Evolutionary conservation across 2,113 vertebrate species (phyloP), one percentile per base, ranked within the genome.

Genomic region (Myiozetetes cayanensis): DNA sequence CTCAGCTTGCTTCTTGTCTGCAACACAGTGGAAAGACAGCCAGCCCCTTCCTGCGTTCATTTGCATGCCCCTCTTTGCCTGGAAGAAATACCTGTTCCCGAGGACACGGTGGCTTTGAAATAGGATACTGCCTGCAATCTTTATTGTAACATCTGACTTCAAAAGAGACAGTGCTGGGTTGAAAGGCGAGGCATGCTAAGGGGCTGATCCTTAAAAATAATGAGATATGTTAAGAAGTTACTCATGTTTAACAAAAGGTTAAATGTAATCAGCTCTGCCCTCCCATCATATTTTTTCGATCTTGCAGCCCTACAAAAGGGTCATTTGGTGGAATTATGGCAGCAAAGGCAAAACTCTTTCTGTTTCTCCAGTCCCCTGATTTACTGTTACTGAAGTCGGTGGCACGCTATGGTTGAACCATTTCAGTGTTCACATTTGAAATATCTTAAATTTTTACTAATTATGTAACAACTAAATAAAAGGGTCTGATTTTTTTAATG

Each of bases 41-140:
- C 56, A 31, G 55, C 59, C 62, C 67, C 65, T 67, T 84, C 10
- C 1, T 74, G 80, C 8, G 1, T 31, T 71, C 30, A 20, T 84
- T 46, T 89, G 52, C 74, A 62, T 62, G 62, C 7, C 50, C 50
- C 41, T 73, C 43, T 43, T 22, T 4, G 11, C 59, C 76, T 86
- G 75, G 74, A 46, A 76, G 83, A 90, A 95, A 92, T 84, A 71
- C 73, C 63, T 80, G 90, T 89, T 84, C 65, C 37, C 71, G 62
- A 65, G 63, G 78, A 67, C 59, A 14, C 2, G 0, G 41, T 6
- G 39, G 47, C 92, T 96, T 90, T 90, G 92, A 93, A 95, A 85
- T 46, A 22, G 39, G 93, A 87, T 59, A 28, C 55, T 23, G 41
- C 65, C 71, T 15, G 41, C 39, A 44, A 75, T 53, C 66, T 44